phyloP scores from a whole-genome alignment of 1,140 invertebrate species.

The Tigriopus japonicus region DNA sequence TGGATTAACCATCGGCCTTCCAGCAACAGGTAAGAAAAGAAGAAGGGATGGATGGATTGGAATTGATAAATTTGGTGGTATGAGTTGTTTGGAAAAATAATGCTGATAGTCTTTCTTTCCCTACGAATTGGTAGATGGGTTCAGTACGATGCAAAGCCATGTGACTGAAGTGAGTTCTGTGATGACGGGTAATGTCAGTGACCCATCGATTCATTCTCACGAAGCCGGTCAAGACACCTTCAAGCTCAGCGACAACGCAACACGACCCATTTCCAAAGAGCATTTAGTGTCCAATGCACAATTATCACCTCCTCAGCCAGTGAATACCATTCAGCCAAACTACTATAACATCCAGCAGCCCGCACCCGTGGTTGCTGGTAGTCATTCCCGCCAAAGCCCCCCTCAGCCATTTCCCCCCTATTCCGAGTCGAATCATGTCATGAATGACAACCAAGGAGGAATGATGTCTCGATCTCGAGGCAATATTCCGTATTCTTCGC shows the following conservation, averaged over 20 bases:
- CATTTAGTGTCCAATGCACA: not conserved
- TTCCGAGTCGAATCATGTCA: not conserved
- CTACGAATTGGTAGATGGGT: not conserved
- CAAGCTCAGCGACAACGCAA: not conserved
- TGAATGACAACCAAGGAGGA: slow-evolving; percentile 16
- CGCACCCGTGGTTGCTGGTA: not conserved
- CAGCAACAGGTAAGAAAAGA: too few species aligned
- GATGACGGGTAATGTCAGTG: not conserved
- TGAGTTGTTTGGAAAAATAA: too few species aligned
- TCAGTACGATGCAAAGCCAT: not conserved
- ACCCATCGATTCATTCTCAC: not conserved
- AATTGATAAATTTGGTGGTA: too few species aligned
- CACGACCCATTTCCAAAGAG: not conserved
- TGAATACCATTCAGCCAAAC: not conserved
- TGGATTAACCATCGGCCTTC: too few species aligned
- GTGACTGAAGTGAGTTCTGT: not conserved
- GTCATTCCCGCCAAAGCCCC: not conserved
- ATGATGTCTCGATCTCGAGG: slow-evolving; percentile 9
- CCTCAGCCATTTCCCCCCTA: too few species aligned
- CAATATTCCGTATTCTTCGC: too few species aligned
- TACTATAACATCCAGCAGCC: slow-evolving; percentile 2
- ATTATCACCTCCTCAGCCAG: not conserved
- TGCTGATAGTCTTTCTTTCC: too few species aligned
- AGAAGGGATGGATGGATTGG: too few species aligned
- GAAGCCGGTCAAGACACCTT: too few species aligned